Evolutionary conservation across 2,888 invertebrate species (phyloP), one percentile per base, ranked within the genome.

Genomic region (Leptopilina myrica): DNA sequence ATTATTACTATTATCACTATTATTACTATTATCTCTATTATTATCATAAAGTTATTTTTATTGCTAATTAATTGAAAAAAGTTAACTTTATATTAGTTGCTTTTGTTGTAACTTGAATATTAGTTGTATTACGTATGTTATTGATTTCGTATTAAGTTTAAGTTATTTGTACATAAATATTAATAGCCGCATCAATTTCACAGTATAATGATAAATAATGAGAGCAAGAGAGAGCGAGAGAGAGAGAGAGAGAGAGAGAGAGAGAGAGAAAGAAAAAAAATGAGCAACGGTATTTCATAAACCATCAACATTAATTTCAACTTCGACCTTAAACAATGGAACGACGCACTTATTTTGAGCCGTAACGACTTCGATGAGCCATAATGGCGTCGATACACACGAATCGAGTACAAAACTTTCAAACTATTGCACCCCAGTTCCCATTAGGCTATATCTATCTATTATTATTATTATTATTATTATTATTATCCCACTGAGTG

Each of bases 281-380:
- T 62, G 62, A n/a, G 8, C 62, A 62, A 15, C 20, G n/a, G 62
- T 62, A 62, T 56, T 73, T 73, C 56, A 73, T 73, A 33, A 73
- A 73, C 53, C 69, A 73, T 33, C 56, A 73, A 49, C 53, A 73
- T 56, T 53, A 26, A 56, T 73, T 73, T 73, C 33, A 53, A 49
- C 67, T 14, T 69, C 6, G 6, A 53, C 49, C 67, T 69, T 49
- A 49, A 69, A 26, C 20, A 69, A 73, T 53, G n/a, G 26, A 73
- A 53, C 69, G 33, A 33, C 69, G 53, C 69, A 73, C 33, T 73
- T 73, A 73, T 73, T 73, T 73, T 73, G n/a, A 73, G 33, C 56
- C 14, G 26, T 73, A 56, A 73, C 69, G 33, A 73, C 69, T 73
- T 73, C 53, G 49, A 53, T 56, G 26, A 73, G 53, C 56, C 53